Conservation (phyloP, 2,888 invertebrate genomes). For the Mystacides longicornis region DNA sequence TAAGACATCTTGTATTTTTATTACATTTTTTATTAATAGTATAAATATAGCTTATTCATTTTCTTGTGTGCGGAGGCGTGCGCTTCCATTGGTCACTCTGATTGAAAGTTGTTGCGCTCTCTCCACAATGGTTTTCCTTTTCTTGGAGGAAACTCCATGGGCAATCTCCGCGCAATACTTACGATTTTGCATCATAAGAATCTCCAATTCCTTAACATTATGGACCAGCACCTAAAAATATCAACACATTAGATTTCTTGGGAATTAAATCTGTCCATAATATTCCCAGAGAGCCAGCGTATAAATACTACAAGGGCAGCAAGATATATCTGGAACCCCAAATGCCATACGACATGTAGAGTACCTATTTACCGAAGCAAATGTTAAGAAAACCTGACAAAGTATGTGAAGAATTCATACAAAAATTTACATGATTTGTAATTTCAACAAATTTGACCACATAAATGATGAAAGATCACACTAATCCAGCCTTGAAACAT, state of each 20-base stretch:
- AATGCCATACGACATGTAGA: too few relatives aligned
- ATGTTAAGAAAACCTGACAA: too few relatives aligned
- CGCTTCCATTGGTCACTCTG: slow-evolving; percentile 92
- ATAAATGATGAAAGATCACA: too few relatives aligned
- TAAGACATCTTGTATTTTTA: too few relatives aligned
- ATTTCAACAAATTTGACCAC: too few relatives aligned
- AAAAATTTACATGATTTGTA: too few relatives aligned
- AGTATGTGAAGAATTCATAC: too few relatives aligned
- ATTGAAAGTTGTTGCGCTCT: slow-evolving; percentile 94
- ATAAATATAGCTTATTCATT: slow-evolving; percentile 61
- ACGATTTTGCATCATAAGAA: slow-evolving; percentile 98
- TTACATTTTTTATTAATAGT: background rate
- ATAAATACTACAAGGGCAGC: too few relatives aligned
- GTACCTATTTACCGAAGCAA: too few relatives aligned
- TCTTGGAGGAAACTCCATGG: slow-evolving; percentile 95
- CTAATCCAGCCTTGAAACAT: too few relatives aligned
- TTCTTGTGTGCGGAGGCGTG: slow-evolving; percentile 96
- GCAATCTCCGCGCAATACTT: slow-evolving; percentile 97
- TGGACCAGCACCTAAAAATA: slow-evolving; percentile 41
- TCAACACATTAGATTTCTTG: background rate
- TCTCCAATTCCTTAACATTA: slow-evolving; percentile 81
- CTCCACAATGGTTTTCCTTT: slow-evolving; percentile 92
- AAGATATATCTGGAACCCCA: too few relatives aligned
- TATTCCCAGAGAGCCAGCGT: too few relatives aligned
- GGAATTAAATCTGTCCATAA: background rate